Evolutionary conservation across 1,140 invertebrate genomes (phyloP), one percentile per base, ranked within the genome.

Genomic region (Drosophila truncata): DNA sequence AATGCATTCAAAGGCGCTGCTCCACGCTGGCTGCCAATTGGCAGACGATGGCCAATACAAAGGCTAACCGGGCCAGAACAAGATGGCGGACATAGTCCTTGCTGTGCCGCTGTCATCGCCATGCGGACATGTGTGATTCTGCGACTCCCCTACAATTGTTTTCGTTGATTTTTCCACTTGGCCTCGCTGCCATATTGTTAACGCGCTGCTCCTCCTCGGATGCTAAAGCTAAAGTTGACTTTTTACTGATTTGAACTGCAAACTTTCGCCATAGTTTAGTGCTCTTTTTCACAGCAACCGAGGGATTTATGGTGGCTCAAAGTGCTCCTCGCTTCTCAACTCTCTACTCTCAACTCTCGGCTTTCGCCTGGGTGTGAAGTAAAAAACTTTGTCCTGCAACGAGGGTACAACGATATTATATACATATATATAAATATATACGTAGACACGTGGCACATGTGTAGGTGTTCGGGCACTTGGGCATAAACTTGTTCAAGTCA

Each of bases 221-320:
- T 60, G 59, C 79, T 81, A 35, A 60, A 47, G 59, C 80, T 81
- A 41, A 73, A 73, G 39, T 62, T 80, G 71, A 74, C 57, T 80
- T 62, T 80, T 46, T 35, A 41, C 54, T 65, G 47, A 58, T 78
- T 59, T 69, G 54, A 52, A 49, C 79, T 77, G 65, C 46, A 81
- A 81, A 81, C 72, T 77, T 82, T 77, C 29, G 65, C 72, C 61
- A 62, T 69, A 82, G 65, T 81, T 81, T 72, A 60, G 52, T 37
- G 20, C 67, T 80, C 65, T 39, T 71, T 73, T 60, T 50, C 47
- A 20, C 37, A 65, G 78, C 69, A 59, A 46, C 39, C 47, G 39
- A 71, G 67, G 67, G 75, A 82, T 82, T 82, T 82, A 79, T 79
- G 75, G 69, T 57, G 65, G 78, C 69, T 69, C 50, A 80, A 80